Evolutionary conservation across 2,888 invertebrate genomes (phyloP), one percentile per base, ranked within the genome.

Genomic region (Lasioglossum vierecki): DNA sequence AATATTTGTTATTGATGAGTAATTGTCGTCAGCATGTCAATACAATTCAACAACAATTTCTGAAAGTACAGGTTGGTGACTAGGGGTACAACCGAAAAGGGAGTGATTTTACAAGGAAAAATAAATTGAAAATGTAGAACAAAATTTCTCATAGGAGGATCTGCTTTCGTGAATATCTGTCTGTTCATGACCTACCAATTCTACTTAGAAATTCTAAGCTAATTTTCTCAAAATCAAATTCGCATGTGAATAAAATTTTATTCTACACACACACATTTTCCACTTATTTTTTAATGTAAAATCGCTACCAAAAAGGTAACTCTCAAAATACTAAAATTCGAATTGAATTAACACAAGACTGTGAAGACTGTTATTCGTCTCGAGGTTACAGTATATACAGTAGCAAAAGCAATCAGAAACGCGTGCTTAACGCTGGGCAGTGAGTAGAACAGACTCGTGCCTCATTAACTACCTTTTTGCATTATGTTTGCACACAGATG

Each of bases 381-480:
- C 9, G 39, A 57, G 35, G 4, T n/a, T 39, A 15, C 39, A n/a
- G n/a, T n/a, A n/a, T n/a, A 8, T 35, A 4, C 11, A 30, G 39
- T 39, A 11, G 5, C 35, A 57, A 44, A 22, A 22, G 30, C 75
- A 44, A 35, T n/a, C 53, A 66, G 30, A 63, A 84, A 53, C 82
- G 30, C 13, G 49, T 53, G 66, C 9, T 75, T 75, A 82, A 53
- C 35, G 49, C n/a, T 30, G 71, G 39, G 53, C 71, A 6, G 11
- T 44, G 49, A 30, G 22, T 46, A 41, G 39, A 82, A 82, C 76
- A 70, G 39, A 22, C 53, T 72, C 60, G 87, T 46, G 77, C 79
- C 86, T 91, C 89, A 87, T 90, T 89, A 90, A 84, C 73, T 71
- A 81, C 85, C 86, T 70, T 87, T 87, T 80, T 87, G 81, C 76